phyloP scores from a whole-genome alignment of 2,113 vertebrate species.

The Burhinus bistriatus region DNA sequence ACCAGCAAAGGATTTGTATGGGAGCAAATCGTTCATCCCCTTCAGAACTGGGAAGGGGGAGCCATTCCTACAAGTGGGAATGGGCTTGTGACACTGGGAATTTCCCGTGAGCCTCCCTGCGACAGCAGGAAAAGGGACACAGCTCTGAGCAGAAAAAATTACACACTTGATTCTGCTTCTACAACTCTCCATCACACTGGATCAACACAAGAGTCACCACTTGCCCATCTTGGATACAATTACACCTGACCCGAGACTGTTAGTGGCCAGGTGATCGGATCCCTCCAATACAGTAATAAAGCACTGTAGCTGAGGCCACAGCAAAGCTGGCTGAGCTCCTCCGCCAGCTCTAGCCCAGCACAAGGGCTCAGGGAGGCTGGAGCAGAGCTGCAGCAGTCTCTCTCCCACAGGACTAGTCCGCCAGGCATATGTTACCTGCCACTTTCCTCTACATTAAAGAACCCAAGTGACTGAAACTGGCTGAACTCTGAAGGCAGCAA shows the following conservation, averaged over 20 bases:
- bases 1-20: fast-evolving
- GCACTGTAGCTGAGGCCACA: background rate
- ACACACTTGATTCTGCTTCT: background rate
- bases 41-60: background rate
- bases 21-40: background rate
- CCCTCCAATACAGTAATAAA: background rate
- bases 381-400: background rate
- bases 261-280: fast-evolving
- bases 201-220: background rate
- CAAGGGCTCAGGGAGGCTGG: fast-evolving
- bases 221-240: background rate
- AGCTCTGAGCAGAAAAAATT: background rate
- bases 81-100: background rate
- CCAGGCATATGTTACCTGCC: fast-evolving
- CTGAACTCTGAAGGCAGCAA: background rate
- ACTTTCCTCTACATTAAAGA: background rate
- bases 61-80: background rate
- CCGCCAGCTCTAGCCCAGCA: background rate
- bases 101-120: background rate
- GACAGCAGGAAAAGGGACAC: background rate
- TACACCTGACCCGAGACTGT: background rate
- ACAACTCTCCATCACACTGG: background rate
- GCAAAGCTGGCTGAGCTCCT: background rate
- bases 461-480: background rate
- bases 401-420: background rate